Evolutionary conservation across 2,797 vertebrate species (phyloP), one percentile per base, ranked within the genome.

Genomic region (Sebastes cheni): DNA sequence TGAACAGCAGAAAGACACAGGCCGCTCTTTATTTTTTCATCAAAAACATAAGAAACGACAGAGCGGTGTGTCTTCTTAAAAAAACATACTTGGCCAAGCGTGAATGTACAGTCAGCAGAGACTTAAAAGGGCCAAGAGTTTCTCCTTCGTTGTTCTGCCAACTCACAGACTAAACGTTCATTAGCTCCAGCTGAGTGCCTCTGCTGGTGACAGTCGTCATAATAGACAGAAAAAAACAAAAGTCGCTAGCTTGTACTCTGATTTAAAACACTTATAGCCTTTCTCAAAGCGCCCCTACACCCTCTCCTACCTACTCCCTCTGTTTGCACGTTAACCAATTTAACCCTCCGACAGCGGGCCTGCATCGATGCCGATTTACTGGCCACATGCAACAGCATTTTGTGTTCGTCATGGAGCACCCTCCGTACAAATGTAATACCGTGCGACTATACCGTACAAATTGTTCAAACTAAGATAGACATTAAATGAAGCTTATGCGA

Each of bases 141-240:
- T 46, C 13, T 34, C n/a, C 29, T 34, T 32, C 7, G 3, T 64
- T 65, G 18, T 60, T 61, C 27, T 60, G 52, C 58, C 52, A 65
- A 29, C 50, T 76, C 62, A 46, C 74, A 46, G 22, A 62, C 52
- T 72, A 55, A 75, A 75, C 22, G 23, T 66, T 55, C 67, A 80
- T 77, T 69, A 72, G 34, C 65, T 27, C 9, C 46, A 69, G 80
- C 60, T 77, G 39, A 76, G 59, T 61, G 36, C 36, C 55, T 61
- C 23, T 65, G 54, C 36, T 6, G 8, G 13, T 62, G 23, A 62
- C 56, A 58, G 60, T 39, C n/a, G 42, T 62, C 60, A 60, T 60
- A 13, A 69, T 11, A 69, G 32, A 42, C 68, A 56, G 23, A 18
- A 67, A 46, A 23, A 34, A 68, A 18, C 50, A 66, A 39, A 6